phyloP scores from a whole-genome alignment of 2,888 invertebrate genomes.

The Cheilosia grossa region DNA sequence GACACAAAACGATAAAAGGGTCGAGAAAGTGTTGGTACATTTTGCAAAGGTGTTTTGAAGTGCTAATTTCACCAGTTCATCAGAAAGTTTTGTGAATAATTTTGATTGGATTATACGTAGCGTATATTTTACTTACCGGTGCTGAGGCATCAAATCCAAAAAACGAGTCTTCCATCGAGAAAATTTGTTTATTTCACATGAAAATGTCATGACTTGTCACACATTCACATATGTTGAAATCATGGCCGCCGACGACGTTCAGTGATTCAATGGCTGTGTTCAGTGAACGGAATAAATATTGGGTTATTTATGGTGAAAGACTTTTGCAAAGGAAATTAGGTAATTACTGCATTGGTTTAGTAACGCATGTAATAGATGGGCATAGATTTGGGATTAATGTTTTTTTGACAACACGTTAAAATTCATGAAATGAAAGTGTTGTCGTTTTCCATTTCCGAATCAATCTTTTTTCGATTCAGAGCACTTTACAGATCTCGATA shows the following conservation, averaged over 20 bases:
- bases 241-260: conserved; percentile 75
- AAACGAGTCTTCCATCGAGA: conserved; percentile 93
- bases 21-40: conserved; percentile 49
- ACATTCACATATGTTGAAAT: conserved; percentile 79
- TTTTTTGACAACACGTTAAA: not conserved
- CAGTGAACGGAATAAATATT: conserved; percentile 24
- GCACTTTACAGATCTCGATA: too few species aligned
- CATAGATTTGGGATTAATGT: not conserved
- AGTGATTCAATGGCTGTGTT: conserved; percentile 56
- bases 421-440: too few species aligned
- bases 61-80: conserved; percentile 19
- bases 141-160: conserved; percentile 92
- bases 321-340: conserved; percentile 21
- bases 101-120: conserved; percentile 13
- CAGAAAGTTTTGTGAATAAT: conserved; percentile 7
- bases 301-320: conserved; percentile 51
- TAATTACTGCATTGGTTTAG: not conserved
- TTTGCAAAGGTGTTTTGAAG: conserved; percentile 14
- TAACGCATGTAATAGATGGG: conserved; percentile 13
- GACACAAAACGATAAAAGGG: conserved; percentile 64
- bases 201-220: conserved; percentile 88
- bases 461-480: too few species aligned
- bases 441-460: too few species aligned
- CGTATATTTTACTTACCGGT: conserved; percentile 87
- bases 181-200: conserved; percentile 86